Base-by-base conservation (phyloP, 2,888 invertebrate genomes). In the Diarsia brunnea region DNA sequence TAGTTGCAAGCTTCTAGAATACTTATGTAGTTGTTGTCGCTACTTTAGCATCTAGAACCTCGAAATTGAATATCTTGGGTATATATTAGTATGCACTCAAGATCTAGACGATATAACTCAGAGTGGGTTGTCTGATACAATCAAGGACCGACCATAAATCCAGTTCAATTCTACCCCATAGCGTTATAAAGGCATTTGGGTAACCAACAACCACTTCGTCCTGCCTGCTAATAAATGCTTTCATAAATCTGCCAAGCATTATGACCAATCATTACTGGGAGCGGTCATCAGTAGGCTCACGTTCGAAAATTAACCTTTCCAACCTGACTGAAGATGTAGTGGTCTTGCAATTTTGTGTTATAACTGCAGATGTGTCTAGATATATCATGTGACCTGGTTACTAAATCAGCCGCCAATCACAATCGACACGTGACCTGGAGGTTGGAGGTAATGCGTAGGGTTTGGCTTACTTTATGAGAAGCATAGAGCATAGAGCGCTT, bases 331-430 rank as follows among this genome's bases (percentile, higher is more conserved):
- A 70, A 49, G 11, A 58, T 45, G n/a, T 31, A 24, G 43, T 27
- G 10, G 11, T 27, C 21, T 60, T 60, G 24, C 49, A 49, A 67
- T 47, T 69, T 24, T 12, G 43, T 47, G 43, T 66, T 51, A 45
- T 68, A 75, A 64, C 65, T 74, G 75, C 75, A 81, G 81, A 73
- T 66, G 80, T 83, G 19, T 49, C 45, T 47, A 70, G 72, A 76
- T 75, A 73, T 78, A 73, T 74, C 69, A 81, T 81, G 60, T 79
- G 88, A 83, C 87, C 88, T 85, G 82, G 67, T 85, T 88, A 76
- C 67, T 61, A 83, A 86, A 85, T 84, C 85, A 85, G 69, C 71
- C 63, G 63, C 79, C 81, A 84, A 78, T 84, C 85, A 82, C 73
- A 60, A 73, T 78, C 73, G 73, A 84, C 84, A 77, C 80, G 80